Evolutionary conservation across 2,888 invertebrate genomes (phyloP), one percentile per base, ranked within the genome.

Genomic region (Acronicta leporina): DNA sequence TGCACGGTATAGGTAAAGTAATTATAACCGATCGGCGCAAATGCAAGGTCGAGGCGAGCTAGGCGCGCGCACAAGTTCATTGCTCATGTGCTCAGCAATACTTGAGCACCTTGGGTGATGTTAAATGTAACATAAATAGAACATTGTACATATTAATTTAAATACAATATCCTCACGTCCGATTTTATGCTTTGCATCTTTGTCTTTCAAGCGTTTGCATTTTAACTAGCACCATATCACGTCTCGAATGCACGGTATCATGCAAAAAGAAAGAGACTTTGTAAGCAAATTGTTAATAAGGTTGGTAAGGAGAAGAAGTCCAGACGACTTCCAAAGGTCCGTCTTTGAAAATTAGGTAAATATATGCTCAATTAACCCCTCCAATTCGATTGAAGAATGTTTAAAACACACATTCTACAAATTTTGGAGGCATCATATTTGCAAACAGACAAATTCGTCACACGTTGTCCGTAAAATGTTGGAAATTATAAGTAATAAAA

Each of bases 41-140:
- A 62, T 75, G 77, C 83, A 87, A 87, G 86, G 86, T 85, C 86
- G 84, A 85, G 86, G 85, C 76, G 48, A 83, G 46, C 81, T 56
- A 71, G 72, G 73, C 56, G 69, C 62, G 55, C 62, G 63, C 56
- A 66, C 70, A 76, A 86, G 87, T 87, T 87, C 87, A 87, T 80
- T 86, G 86, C 79, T 79, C 74, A 79, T 73, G 66, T 58, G 63
- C 65, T 58, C 55, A 63, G 63, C 50, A 52, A 68, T 62, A 73
- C 59, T 46, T 63, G 76, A 61, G 43, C 54, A 70, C 76, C 75
- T 73, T 76, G 73, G 41, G 16, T 61, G 43, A 58, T 65, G 48
- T 45, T 70, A 51, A 64, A 57, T 40, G 43, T 69, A 46, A 38
- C 51, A 54, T 68, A 68, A 68, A 68, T 71, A 67, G 47, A 57